Percentiles rank a stretch among this genome's conserved stretches.
Conservation (phyloP, 2,797 vertebrate species). For the Bradypodion pumilum region DNA sequence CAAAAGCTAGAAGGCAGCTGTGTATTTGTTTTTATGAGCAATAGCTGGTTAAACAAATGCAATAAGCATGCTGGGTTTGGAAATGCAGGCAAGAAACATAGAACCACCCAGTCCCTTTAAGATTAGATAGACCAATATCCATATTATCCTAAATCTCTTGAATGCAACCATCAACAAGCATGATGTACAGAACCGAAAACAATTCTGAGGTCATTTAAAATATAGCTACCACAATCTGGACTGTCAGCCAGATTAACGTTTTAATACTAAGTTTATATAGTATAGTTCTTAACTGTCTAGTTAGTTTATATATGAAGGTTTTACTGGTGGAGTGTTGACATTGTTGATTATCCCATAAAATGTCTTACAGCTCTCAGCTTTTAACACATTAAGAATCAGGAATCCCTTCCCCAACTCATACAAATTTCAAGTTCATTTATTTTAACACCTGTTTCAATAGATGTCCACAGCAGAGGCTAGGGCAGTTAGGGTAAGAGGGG, state of each 20-base stretch:
- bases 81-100: neutral
- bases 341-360: neutral
- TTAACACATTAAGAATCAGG: neutral
- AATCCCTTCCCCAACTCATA: no score
- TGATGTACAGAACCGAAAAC: neutral
- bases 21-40: conserved; percentile 3
- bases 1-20: neutral
- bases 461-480: neutral
- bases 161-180: neutral
- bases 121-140: neutral
- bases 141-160: neutral
- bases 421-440: neutral
- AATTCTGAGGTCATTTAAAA: neutral
- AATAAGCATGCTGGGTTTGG: neutral
- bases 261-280: conserved; percentile 2
- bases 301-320: conserved; percentile 27
- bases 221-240: neutral
- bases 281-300: neutral
- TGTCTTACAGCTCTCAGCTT: neutral
- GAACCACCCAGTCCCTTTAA: neutral
- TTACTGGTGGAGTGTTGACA: conserved; percentile 1
- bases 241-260: neutral
- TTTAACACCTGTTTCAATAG: neutral
- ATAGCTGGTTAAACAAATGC: neutral
- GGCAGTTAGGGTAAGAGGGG: no score